phyloP scores from a whole-genome alignment of 2,113 vertebrate species.

The Psettodes erumei region DNA sequence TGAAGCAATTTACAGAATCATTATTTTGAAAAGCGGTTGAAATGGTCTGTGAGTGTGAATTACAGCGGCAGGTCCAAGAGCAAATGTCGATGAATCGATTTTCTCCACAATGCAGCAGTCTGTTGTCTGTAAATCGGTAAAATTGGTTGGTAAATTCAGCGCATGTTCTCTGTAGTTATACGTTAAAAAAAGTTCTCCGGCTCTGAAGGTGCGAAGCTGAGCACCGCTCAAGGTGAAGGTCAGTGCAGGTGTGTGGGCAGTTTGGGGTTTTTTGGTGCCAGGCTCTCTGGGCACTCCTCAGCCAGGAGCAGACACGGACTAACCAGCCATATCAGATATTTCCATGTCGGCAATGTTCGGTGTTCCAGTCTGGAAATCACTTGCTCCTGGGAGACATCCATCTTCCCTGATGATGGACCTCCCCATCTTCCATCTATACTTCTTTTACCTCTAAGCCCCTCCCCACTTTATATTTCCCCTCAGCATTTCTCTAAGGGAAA shows the following conservation, averaged over 20 bases:
- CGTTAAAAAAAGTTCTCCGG: constrained; percentile 18
- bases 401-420: constrained; percentile 55
- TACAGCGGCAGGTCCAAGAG: neutral
- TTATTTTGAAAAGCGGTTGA: constrained; percentile 13
- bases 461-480: constrained; percentile 17
- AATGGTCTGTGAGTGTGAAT: constrained; percentile 14
- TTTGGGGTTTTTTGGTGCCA: constrained; percentile 37
- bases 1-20: constrained; percentile 21
- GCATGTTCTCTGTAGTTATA: constrained; percentile 18
- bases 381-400: constrained; percentile 62
- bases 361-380: constrained; percentile 71
- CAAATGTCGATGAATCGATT: neutral
- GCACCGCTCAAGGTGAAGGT: constrained; percentile 58
- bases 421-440: constrained; percentile 33
- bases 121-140: constrained; percentile 18
- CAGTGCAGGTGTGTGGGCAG: constrained; percentile 56
- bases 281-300: constrained; percentile 33
- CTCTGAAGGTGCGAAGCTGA: constrained; percentile 32
- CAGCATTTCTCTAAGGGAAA: constrained; percentile 48
- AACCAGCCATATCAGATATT: constrained; percentile 66
- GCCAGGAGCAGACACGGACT: constrained; percentile 42
- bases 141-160: constrained; percentile 11
- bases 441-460: constrained; percentile 25
- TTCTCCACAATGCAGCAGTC: neutral
- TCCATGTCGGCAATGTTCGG: constrained; percentile 68